Evolutionary conservation across 1,140 invertebrate species (phyloP), one percentile per base, ranked within the genome.

Genomic region (Philopotamus ludificatus): DNA sequence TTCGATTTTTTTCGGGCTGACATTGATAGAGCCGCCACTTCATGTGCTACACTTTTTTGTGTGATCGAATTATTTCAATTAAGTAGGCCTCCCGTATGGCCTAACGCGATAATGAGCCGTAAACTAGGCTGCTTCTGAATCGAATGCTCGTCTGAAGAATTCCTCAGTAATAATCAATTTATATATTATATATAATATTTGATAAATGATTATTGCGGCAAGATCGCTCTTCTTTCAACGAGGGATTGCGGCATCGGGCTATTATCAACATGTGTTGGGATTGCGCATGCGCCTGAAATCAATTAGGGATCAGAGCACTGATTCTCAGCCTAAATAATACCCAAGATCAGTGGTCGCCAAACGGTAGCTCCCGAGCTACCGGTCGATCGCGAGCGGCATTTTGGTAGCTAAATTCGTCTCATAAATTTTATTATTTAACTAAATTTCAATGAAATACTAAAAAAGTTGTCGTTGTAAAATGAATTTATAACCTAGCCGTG

Each of bases 91-190:
- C 28, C 28, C 28, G 28, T 34, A 34, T 34, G 28, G 28, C 28
- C 44, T 47, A 47, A 47, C 44, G 7, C 44, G 44, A 47, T 47
- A 47, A 47, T 47, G 44, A 47, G 18, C 44, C 44, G 15, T 47
- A 47, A 15, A 47, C 44, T 15, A 20, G 10, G 10, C 18, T 20
- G 10, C 10, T 47, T 47, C 44, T 20, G 44, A 47, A 9, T 20
- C 44, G 3, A 15, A n/a, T n/a, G 18, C 44, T 16, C 18, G 44
- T 8, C 10, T 12, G 28, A 34, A 34, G 12, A 7, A 34, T 34
- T 34, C 28, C 4, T 34, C 12, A 4, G 28, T 34, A 34, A 34
- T 34, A 34, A 34, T 34, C 28, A 34, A 34, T 34, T 34, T 34
- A 34, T 34, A 15, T 12, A 20, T 7, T 20, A 15, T 34, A 34